Evolutionary conservation across 2,113 vertebrate genomes (phyloP).

Genomic region (Mirza zaza): DNA sequence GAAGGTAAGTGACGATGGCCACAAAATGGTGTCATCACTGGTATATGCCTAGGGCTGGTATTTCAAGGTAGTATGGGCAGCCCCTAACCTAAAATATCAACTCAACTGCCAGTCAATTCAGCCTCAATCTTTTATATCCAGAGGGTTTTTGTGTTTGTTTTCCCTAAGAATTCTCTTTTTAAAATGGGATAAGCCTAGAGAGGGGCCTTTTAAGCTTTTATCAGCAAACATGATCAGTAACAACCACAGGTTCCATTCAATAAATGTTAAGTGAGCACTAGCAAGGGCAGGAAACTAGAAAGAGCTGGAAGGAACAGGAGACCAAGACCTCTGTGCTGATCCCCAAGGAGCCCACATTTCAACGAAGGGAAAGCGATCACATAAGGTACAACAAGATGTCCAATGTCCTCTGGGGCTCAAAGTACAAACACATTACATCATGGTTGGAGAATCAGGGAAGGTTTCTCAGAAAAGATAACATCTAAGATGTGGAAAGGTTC

Average conservation of each 20-base stretch:
- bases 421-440: neutral
- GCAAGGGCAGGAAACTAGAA: neutral
- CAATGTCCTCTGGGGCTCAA: neutral
- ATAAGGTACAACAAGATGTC: neutral
- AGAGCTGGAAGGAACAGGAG: neutral
- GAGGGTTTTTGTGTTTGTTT: neutral
- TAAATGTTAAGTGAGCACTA: neutral
- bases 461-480: neutral
- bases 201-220: neutral
- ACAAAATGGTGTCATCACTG: neutral
- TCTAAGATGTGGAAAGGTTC: neutral
- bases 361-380: neutral
- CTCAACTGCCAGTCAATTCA: neutral
- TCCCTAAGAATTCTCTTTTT: neutral
- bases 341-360: neutral
- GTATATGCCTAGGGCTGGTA: neutral
- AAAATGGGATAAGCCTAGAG: neutral
- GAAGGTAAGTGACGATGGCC: neutral
- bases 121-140: neutral
- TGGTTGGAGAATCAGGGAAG: neutral
- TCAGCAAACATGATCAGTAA: neutral
- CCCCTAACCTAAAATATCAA: neutral
- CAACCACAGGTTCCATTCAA: neutral
- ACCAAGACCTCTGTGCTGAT: neutral
- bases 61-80: neutral